A percentile compares a stretch with the other conserved stretches of the same genome.
phyloP scores from a whole-genome alignment of 2,888 invertebrate genomes.

The Litoditis marina region DNA sequence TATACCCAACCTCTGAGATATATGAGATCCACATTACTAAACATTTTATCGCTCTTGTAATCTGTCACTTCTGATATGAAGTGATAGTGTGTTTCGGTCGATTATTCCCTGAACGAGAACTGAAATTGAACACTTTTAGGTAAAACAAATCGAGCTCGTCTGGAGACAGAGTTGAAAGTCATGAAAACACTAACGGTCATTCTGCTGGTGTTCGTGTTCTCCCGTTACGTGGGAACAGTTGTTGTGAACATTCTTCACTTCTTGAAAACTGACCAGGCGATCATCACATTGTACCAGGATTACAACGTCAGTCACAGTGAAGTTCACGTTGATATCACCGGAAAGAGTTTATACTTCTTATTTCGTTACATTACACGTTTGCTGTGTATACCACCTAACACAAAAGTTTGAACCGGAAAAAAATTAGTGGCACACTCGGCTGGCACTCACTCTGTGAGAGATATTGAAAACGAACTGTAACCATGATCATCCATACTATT shows the following conservation, averaged over 20 bases:
- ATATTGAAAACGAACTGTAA: too few species aligned
- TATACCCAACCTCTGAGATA: too few species aligned
- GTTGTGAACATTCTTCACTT: slow-evolving; percentile 8
- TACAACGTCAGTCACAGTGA: slow-evolving; percentile 14
- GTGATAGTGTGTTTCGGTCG: not conserved
- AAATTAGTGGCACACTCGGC: not conserved
- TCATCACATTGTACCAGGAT: slow-evolving; percentile 13
- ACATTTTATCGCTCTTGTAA: too few species aligned
- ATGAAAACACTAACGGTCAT: slow-evolving; percentile 14
- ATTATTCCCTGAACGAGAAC: not conserved
- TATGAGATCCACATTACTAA: too few species aligned
- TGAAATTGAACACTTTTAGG: too few species aligned
- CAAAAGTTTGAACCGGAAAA: not conserved
- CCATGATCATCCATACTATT: too few species aligned
- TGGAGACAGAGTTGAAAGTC: slow-evolving; percentile 8
- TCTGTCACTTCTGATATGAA: not conserved
- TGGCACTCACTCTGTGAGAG: not conserved
- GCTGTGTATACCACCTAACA: too few species aligned
- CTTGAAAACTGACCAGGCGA: slow-evolving; percentile 3
- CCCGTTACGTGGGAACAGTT: slow-evolving; percentile 15
- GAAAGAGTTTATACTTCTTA: too few species aligned
- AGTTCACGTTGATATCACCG: too few species aligned
- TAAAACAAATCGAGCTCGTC: not conserved
- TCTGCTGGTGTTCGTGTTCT: slow-evolving; percentile 14
- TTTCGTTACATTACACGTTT: too few species aligned